phyloP scores from a whole-genome alignment of 37 sponge, comb jelly and placozoan species.

The Dysidea cf. avara region DNA sequence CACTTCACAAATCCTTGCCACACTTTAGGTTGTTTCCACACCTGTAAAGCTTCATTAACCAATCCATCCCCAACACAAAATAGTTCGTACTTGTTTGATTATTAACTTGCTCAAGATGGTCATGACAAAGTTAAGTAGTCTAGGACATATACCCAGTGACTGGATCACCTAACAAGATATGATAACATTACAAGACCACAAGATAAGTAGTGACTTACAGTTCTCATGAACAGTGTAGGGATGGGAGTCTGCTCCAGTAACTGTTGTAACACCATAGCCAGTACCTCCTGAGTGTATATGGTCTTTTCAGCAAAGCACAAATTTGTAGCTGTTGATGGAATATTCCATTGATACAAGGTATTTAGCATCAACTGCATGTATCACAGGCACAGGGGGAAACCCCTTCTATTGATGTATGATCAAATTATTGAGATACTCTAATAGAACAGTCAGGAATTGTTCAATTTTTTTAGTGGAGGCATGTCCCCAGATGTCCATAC shows the following conservation, averaged over 20 bases:
- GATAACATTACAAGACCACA: neutral
- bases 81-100: slow-evolving; percentile 67
- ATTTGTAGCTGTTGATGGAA: slow-evolving; percentile 66
- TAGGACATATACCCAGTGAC: slow-evolving; percentile 70
- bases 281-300: slow-evolving; percentile 87
- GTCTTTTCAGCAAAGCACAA: slow-evolving; percentile 89
- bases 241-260: slow-evolving; percentile 86
- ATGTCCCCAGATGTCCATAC: too few species aligned
- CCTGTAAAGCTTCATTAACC: slow-evolving; percentile 20
- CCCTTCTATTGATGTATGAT: neutral
- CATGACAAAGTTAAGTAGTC: slow-evolving; percentile 82
- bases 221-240: slow-evolving; percentile 96
- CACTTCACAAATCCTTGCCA: slow-evolving; percentile 99
- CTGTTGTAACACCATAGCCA: slow-evolving; percentile 91
- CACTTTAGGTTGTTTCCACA: slow-evolving; percentile 93
- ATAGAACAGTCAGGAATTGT: too few species aligned
- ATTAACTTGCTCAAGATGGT: slow-evolving; percentile 85
- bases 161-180: slow-evolving; percentile 81
- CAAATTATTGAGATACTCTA: slow-evolving; percentile 6
- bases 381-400: neutral
- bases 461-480: too few species aligned
- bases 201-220: slow-evolving; percentile 55
- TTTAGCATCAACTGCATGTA: neutral
- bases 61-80: too few species aligned
- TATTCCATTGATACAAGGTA: neutral